These are phyloP conservation scores for Sebastes cheni DNA, from an alignment of 2,797 vertebrate genomes.

Conservation along the genomic window DNA sequence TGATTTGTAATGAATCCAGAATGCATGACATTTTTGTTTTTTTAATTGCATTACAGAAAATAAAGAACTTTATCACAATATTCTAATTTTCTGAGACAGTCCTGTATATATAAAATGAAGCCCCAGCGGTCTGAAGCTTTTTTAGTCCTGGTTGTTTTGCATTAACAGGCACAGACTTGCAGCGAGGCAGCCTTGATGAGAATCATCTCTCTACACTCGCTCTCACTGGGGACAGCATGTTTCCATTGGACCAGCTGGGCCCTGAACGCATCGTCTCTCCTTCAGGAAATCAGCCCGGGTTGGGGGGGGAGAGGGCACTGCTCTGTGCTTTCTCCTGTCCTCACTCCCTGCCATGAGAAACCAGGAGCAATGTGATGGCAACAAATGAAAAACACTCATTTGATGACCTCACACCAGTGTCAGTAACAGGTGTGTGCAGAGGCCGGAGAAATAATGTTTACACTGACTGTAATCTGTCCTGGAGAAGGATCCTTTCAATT, in stretches of 20 bases:
- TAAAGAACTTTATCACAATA: no score
- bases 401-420: constrained; percentile 24
- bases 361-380: constrained; percentile 35
- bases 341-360: constrained; percentile 8
- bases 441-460: constrained; percentile 5
- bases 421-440: constrained; percentile 44
- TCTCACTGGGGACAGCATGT: constrained; percentile 69
- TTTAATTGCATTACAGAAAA: no score
- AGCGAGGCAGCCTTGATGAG: constrained; percentile 55
- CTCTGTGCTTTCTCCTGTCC: constrained; percentile 2
- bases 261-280: constrained; percentile 30
- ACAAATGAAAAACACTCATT: constrained; percentile 37
- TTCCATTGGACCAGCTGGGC: constrained; percentile 73
- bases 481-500: background rate
- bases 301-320: background rate
- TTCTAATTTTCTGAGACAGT: no score
- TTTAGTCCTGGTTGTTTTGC: constrained; percentile 61
- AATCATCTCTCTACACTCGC: constrained; percentile 62
- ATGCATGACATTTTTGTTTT: no score
- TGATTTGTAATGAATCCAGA: no score
- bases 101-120: constrained; percentile 38
- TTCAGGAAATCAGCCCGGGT: constrained; percentile 49
- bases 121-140: constrained; percentile 45
- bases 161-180: constrained; percentile 71
- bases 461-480: constrained; percentile 1